A percentile compares a stretch with the other conserved stretches of the same genome.
Conservation (phyloP, 2,888 invertebrate genomes). For the Agrotis exclamationis region DNA sequence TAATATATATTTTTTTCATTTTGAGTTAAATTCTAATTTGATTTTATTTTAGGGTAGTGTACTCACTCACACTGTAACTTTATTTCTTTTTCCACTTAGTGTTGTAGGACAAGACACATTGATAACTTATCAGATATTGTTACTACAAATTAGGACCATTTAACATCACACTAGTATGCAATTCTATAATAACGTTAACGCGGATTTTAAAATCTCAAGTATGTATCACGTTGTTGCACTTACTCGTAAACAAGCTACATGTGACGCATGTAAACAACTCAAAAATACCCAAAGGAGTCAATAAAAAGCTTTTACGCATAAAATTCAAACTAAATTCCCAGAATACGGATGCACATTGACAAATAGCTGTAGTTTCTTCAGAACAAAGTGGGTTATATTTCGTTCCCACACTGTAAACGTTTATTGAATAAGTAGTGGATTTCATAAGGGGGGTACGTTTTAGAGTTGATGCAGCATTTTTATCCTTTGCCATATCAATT, state of each 20-base stretch:
- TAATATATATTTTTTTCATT: too few relatives aligned
- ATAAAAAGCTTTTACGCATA: slow-evolving; percentile 24
- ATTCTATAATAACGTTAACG: neutral
- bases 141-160: neutral
- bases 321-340: slow-evolving; percentile 74
- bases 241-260: neutral
- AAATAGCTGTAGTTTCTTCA: slow-evolving; percentile 86
- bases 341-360: slow-evolving; percentile 85
- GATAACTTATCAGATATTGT: too few relatives aligned
- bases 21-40: too few relatives aligned
- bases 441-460: slow-evolving; percentile 75
- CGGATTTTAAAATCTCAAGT: neutral
- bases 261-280: neutral
- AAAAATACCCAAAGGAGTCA: neutral
- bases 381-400: slow-evolving; percentile 87
- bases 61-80: too few relatives aligned
- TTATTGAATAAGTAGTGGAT: slow-evolving; percentile 86
- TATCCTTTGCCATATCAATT: slow-evolving; percentile 66
- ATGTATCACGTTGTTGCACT: neutral
- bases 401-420: slow-evolving; percentile 86
- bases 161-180: neutral
- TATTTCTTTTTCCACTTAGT: too few relatives aligned
- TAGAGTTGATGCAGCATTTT: slow-evolving; percentile 68
- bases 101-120: too few relatives aligned
- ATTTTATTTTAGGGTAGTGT: too few relatives aligned